Base-by-base conservation (phyloP, 2,797 vertebrate genomes). In the Sebastes itinus region DNA sequence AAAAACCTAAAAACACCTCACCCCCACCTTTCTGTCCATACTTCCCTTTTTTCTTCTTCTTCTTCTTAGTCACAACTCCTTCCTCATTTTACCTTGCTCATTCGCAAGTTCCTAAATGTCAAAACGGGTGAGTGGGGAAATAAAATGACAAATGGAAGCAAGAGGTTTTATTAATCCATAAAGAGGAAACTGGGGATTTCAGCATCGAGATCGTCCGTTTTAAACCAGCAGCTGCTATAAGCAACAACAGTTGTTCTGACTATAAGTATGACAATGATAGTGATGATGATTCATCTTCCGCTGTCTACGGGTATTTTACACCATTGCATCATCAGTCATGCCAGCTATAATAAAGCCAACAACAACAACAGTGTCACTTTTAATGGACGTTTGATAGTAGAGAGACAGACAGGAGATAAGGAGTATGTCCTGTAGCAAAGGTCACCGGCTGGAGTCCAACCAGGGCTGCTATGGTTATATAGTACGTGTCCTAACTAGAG, bases 1-100 rank as follows among this genome's bases (percentile, higher is more conserved):
- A 16, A 58, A 16, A 23, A 32, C 0, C 38, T 22, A 16, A 58
- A 16, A 23, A 32, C 0, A 1, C 2, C 4, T 16, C 4, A 0
- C 52, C 5, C 23, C 16, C 16, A 7, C 55, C 3, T 22, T 28
- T 38, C 23, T 72, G 11, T 16, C 23, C 2, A 0, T 4, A 1
- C 42, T 23, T 56, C 33, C 23, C 1, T 25, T 22, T 75, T 12
- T 27, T 10, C 6, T 46, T 18, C 16, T 46, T 42, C 25, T 33
- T 46, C 7, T 1, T 25, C 38, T 12, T 4, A 18, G 12, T 12
- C 2, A 16, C 13, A 52, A 16, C 6, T 62, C 14, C 63, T 64
- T 80, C 58, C 28, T 76, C 18, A 8, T 23, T 42, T 3, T 2
- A 20, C 2, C 8, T 59, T 4, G 4, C 42, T 46, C 1, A 46